Conservation (phyloP, 1,140 invertebrate species). For the Dermatophagoides farinae region DNA sequence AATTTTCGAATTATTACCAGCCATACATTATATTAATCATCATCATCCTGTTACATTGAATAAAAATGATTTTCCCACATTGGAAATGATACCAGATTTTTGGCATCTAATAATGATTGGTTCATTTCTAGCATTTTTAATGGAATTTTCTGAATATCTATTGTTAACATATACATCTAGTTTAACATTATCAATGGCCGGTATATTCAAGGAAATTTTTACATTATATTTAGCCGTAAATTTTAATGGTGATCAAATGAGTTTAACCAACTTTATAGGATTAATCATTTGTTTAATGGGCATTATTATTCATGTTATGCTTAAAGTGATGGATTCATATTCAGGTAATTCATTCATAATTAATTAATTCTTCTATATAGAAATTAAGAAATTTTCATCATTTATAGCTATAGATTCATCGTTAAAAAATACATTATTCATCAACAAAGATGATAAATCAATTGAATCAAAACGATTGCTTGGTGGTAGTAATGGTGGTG, state of each 20-base stretch:
- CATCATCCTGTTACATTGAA: neutral
- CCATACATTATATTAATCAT: neutral
- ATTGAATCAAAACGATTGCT: neutral
- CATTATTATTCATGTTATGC: constrained; percentile 60
- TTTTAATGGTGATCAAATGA: constrained; percentile 63
- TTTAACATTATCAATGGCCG: constrained; percentile 80
- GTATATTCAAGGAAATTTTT: constrained; percentile 72
- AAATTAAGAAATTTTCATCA: too few species aligned
- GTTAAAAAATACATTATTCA: too few species aligned
- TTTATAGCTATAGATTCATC: neutral
- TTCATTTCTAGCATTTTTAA: constrained; percentile 69
- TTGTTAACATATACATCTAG: constrained; percentile 86
- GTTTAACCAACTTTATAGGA: constrained; percentile 58
- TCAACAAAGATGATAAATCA: neutral
- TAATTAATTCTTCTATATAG: neutral
- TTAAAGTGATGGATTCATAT: constrained; percentile 35
- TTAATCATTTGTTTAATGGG: constrained; percentile 67
- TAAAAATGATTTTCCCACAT: neutral
- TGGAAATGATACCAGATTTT: neutral
- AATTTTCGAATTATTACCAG: constrained; percentile 57
- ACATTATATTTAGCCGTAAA: constrained; percentile 45
- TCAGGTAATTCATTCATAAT: constrained; percentile 10
- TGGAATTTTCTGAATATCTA: constrained; percentile 86
- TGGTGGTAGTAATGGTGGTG: neutral
- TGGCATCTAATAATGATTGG: constrained; percentile 36